Evolutionary conservation across 92 coral and sea anemone genomes (phyloP).

Genomic region (Meandrina meandrites): DNA sequence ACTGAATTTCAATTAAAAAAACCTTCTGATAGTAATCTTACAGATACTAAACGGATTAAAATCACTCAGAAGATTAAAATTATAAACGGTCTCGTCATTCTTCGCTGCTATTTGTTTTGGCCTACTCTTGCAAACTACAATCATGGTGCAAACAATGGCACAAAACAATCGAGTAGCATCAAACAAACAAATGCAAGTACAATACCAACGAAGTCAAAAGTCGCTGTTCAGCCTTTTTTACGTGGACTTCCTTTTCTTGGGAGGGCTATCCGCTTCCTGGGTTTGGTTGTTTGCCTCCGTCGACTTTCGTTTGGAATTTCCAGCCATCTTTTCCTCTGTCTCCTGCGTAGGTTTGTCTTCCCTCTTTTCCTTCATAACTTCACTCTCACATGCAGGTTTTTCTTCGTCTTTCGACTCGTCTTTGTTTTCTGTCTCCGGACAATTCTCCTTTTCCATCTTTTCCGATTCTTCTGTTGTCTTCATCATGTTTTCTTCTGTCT

Average conservation of each 20-base stretch:
- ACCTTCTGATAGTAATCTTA: slow-evolving; percentile 2
- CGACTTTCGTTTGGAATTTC: slow-evolving; percentile 36
- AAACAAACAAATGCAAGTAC: slow-evolving; percentile 4
- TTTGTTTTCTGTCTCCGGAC: slow-evolving; percentile 41
- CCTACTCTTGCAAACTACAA: background rate
- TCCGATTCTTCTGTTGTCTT: slow-evolving; percentile 44
- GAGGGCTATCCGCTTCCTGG: slow-evolving; percentile 68
- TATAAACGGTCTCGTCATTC: background rate
- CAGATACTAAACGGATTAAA: slow-evolving; percentile 15
- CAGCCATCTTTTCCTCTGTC: slow-evolving; percentile 36
- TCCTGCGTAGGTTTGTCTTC: slow-evolving; percentile 34
- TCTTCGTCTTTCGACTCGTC: slow-evolving; percentile 30
- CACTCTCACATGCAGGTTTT: slow-evolving; percentile 28
- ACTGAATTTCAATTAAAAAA: slow-evolving; percentile 3
- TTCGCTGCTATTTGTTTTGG: background rate
- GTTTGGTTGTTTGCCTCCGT: slow-evolving; percentile 18
- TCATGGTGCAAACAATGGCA: background rate
- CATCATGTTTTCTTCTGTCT: slow-evolving; percentile 24
- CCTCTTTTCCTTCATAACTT: slow-evolving; percentile 27
- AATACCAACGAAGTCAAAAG: slow-evolving; percentile 6
- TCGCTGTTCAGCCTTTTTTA: slow-evolving; percentile 6
- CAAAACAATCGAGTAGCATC: background rate
- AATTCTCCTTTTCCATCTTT: slow-evolving; percentile 53
- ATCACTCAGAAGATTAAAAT: slow-evolving; percentile 11
- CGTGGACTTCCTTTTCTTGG: slow-evolving; percentile 67